These are phyloP conservation scores for Chaunax sp. DNA, from an alignment of 2,797 vertebrate genomes.

Conservation along the genomic window DNA sequence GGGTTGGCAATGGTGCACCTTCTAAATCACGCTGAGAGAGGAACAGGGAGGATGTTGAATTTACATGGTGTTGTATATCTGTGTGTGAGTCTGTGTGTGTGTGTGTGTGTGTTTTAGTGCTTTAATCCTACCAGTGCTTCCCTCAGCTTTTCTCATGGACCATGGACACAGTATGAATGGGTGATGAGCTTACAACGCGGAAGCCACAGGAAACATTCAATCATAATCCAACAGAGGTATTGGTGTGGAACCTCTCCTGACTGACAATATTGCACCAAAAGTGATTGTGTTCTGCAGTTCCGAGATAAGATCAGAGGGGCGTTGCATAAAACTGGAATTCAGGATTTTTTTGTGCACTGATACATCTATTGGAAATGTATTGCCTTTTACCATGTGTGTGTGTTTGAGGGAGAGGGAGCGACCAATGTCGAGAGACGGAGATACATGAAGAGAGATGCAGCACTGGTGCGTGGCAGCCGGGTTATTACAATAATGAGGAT, in stretches of 20 bases:
- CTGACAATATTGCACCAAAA: conserved; percentile 45
- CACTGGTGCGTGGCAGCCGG: conserved; percentile 64
- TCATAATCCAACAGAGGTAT: conserved; percentile 57
- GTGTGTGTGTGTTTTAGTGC: conserved; percentile 47
- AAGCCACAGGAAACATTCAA: conserved; percentile 61
- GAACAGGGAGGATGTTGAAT: conserved; percentile 31
- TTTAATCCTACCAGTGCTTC: conserved; percentile 71
- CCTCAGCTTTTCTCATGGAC: conserved; percentile 73
- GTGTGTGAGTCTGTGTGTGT: conserved; percentile 14
- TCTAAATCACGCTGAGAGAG: conserved; percentile 10
- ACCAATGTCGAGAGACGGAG: conserved; percentile 38
- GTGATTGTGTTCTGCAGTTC: conserved; percentile 59
- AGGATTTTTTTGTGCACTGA: conserved; percentile 28
- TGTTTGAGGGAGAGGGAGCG: conserved; percentile 21
- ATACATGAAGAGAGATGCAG: conserved; percentile 46
- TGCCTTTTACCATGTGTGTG: conserved; percentile 18
- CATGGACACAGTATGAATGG: conserved; percentile 54
- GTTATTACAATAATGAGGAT: conserved; percentile 80
- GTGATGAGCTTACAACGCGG: conserved; percentile 61
- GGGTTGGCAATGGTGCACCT: background rate
- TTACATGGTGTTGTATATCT: conserved; percentile 37
- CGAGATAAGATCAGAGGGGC: conserved; percentile 47
- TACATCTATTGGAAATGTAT: conserved; percentile 52
- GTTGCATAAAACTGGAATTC: conserved; percentile 46
- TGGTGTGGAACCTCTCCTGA: conserved; percentile 57